These are phyloP conservation scores for Galeopterus variegatus DNA, from an alignment of 2,113 vertebrate species.

Conservation along the genomic window DNA sequence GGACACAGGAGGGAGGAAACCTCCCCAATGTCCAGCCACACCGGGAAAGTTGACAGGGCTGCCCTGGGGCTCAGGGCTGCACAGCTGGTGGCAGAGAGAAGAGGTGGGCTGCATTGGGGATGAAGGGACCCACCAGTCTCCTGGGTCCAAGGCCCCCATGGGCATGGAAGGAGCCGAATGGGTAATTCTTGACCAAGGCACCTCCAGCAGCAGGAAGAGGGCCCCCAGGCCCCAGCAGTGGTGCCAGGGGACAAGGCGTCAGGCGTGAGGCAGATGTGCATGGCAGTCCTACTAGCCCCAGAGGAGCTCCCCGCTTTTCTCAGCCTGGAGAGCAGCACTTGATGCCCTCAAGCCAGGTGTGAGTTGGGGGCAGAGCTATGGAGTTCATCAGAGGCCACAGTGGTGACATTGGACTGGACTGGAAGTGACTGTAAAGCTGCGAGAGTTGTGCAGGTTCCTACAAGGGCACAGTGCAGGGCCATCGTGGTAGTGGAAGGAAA, in stretches of 20 bases:
- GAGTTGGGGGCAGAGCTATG: background rate
- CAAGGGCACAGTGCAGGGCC: background rate
- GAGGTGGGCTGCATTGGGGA: background rate
- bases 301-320: background rate
- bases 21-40: background rate
- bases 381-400: background rate
- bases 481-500: rapidly evolving
- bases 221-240: too few species aligned
- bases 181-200: too few species aligned
- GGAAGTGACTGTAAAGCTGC: too few species aligned
- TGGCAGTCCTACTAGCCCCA: background rate
- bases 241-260: background rate
- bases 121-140: background rate
- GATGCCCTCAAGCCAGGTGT: rapidly evolving
- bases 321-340: too few species aligned
- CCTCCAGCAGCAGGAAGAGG: background rate
- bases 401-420: background rate
- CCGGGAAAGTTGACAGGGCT: background rate
- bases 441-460: too few species aligned
- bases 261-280: background rate
- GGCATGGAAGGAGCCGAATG: too few species aligned
- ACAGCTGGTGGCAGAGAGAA: too few species aligned
- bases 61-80: background rate
- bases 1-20: background rate
- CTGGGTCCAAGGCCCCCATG: too few species aligned